Evolutionary conservation across 2,888 invertebrate genomes (phyloP).

Genomic region (Horisme vitalbata): DNA sequence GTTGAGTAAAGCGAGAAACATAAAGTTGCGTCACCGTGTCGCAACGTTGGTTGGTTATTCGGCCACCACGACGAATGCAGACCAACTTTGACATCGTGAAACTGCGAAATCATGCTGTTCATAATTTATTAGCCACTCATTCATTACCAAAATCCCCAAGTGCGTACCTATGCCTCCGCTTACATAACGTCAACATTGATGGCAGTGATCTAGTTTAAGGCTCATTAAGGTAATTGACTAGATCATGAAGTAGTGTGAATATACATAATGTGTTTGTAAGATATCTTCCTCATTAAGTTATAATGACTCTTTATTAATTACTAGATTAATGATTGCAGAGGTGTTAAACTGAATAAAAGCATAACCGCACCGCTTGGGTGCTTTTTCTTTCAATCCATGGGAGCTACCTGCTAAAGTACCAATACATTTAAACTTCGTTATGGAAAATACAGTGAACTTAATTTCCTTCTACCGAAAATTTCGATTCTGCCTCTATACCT

Average conservation of each 20-base stretch:
- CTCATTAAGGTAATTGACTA: constrained; percentile 2
- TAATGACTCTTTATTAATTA: too few species aligned
- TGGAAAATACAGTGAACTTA: too few species aligned
- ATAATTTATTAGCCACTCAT: constrained; percentile 40
- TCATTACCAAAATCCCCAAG: constrained; percentile 10
- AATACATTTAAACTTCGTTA: too few species aligned
- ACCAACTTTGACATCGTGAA: constrained; percentile 40
- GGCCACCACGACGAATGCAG: constrained; percentile 46
- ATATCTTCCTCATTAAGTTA: background rate
- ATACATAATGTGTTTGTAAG: too few species aligned
- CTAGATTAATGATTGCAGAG: too few species aligned
- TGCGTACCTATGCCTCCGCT: constrained; percentile 10
- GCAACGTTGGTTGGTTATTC: constrained; percentile 40
- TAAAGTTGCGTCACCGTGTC: constrained; percentile 48
- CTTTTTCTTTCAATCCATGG: too few species aligned
- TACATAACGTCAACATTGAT: constrained; percentile 4
- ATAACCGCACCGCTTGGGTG: too few species aligned
- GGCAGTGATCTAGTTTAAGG: constrained; percentile 15
- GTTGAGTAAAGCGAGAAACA: constrained; percentile 38
- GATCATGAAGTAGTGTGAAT: too few species aligned
- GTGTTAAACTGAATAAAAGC: too few species aligned
- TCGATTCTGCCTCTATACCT: too few species aligned
- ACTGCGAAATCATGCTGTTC: constrained; percentile 34
- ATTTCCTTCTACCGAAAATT: too few species aligned
- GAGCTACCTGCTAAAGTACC: too few species aligned